Evolutionary conservation across 2,113 vertebrate species (phyloP).

Genomic region (Dasypus novemcinctus): DNA sequence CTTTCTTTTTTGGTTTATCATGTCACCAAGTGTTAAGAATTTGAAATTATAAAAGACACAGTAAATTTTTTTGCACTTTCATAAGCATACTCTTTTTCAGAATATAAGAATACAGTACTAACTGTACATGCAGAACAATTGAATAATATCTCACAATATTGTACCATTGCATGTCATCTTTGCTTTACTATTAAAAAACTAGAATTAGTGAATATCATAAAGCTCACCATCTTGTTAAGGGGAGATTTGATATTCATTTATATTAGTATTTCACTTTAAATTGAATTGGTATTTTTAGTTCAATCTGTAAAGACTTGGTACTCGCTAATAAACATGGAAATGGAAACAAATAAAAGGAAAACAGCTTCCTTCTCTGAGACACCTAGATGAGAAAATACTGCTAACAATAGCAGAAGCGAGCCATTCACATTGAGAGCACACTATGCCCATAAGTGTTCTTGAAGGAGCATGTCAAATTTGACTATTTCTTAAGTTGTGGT

Average conservation of each 20-base stretch:
- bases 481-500: conserved; percentile 51
- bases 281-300: conserved; percentile 17
- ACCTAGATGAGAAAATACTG: neutral
- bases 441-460: conserved; percentile 38
- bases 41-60: neutral
- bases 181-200: neutral
- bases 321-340: conserved; percentile 28
- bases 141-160: conserved; percentile 9
- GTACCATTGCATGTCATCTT: neutral
- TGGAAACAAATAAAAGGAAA: conserved; percentile 35
- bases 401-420: conserved; percentile 4
- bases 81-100: neutral
- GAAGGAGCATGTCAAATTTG: conserved; percentile 47
- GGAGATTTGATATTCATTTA: conserved; percentile 31
- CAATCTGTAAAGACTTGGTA: conserved; percentile 16
- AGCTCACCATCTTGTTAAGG: neutral
- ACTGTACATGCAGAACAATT: neutral
- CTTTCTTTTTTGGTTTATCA: neutral
- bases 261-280: conserved; percentile 2
- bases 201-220: neutral
- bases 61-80: neutral
- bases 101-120: neutral
- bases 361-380: neutral
- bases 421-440: neutral
- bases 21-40: conserved; percentile 42